Conservation (phyloP, 30 jellyfish, hydroid and myxozoan genomes). For the Rhopilema esculentum region DNA sequence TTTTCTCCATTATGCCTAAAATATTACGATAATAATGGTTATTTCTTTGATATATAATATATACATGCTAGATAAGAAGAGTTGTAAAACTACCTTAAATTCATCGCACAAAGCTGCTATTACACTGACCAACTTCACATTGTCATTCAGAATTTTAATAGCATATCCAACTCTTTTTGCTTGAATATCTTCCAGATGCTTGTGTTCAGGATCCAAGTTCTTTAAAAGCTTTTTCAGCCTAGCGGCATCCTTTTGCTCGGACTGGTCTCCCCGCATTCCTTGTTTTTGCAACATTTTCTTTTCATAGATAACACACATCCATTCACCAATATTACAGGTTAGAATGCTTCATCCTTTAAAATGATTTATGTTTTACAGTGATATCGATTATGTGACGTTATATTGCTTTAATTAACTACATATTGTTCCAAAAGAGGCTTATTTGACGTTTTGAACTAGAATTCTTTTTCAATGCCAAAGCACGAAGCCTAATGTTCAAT, state of each 20-base stretch:
- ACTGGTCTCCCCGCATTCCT: background rate
- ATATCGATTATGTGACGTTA: background rate
- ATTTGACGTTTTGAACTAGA: background rate
- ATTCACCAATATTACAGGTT: background rate
- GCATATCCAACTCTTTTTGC: slow-evolving; percentile 31
- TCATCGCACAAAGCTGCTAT: slow-evolving; percentile 28
- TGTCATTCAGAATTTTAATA: background rate
- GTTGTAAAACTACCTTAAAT: background rate
- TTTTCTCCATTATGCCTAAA: too few relatives aligned
- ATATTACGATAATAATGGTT: too few relatives aligned
- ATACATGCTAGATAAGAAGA: background rate
- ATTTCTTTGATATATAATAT: too few relatives aligned
- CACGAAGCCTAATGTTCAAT: too few relatives aligned
- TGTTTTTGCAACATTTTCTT: background rate
- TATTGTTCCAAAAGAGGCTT: too few relatives aligned
- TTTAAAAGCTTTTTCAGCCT: background rate
- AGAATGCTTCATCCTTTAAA: background rate
- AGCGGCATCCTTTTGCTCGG: background rate
- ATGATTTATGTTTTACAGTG: background rate
- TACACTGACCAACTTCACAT: background rate
- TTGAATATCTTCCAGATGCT: slow-evolving; percentile 11
- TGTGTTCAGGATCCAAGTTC: slow-evolving; percentile 8
- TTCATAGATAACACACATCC: background rate
- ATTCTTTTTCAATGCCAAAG: background rate
- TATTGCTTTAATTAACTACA: background rate